Evolutionary conservation across 1,140 invertebrate species (phyloP), one percentile per base, ranked within the genome.

Genomic region (Centruroides sculpturatus): DNA sequence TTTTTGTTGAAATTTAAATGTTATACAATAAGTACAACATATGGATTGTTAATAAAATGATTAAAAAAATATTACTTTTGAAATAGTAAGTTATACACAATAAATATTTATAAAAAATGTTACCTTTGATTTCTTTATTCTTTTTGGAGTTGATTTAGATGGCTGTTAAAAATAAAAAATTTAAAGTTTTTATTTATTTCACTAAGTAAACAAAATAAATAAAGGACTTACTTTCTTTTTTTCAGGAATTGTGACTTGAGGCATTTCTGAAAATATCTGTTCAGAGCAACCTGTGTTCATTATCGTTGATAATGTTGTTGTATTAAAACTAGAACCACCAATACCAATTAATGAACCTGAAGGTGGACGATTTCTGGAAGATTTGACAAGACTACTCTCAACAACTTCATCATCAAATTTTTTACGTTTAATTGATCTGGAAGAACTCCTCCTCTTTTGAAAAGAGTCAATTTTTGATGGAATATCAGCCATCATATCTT

Each of bases 341-440:
- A 41, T 41, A 6, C 41, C 41, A 41, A 41, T 41, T 41, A 66
- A 66, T 46, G 62, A 6, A 8, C 46, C 46, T 55, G 59, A 59
- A 46, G 64, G 65, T 46, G 58, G 63, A 34, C 69, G 62, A n/a
- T 59, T 53, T 9, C 61, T 51, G 54, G 68, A 68, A 11, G 59
- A 51, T 35, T 67, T 61, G 11, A 74, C 68, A 36, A 75, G 62
- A 63, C 76, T 77, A 61, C 77, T 80, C 60, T 80, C 77, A 0
- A 97, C 93, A 49, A 98, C 75, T 76, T 98, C 93, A 80, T 98
- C 93, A 73, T 98, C 93, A 78, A 98, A 98, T 66, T 93, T 91
- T 69, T 88, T 86, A 7, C 93, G 79, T 75, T 96, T 97, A 69
- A 97, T 96, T 10, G 91, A 93, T 55, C 93, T 78, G 46, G 87